A percentile compares a stretch with the other conserved stretches of the same genome.
Conservation (phyloP, 2,888 invertebrate species). For the Hemithea aestivaria region DNA sequence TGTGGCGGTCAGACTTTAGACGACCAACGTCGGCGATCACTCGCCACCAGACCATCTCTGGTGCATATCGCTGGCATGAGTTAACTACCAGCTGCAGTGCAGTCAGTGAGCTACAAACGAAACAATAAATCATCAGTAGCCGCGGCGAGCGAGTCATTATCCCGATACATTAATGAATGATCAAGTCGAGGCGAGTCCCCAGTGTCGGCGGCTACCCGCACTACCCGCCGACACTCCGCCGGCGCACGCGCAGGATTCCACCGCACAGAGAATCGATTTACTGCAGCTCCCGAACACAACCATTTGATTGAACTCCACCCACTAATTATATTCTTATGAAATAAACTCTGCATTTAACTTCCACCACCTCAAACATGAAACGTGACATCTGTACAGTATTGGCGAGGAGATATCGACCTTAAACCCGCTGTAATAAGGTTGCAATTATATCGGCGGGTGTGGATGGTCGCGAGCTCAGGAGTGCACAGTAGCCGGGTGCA, state of each 20-base stretch:
- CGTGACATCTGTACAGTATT: slow-evolving; percentile 10
- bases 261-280: slow-evolving; percentile 41
- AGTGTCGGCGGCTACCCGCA: slow-evolving; percentile 1
- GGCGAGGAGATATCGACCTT: slow-evolving; percentile 2
- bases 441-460: background rate
- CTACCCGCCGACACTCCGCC: background rate
- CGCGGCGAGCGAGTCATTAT: slow-evolving; percentile 7
- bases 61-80: too few species aligned
- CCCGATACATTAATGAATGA: slow-evolving; percentile 10
- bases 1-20: too few species aligned
- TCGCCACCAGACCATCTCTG: too few species aligned
- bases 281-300: slow-evolving; percentile 48
- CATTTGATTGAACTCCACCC: slow-evolving; percentile 74
- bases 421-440: background rate
- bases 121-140: background rate
- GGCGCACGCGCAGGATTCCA: slow-evolving; percentile 17
- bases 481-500: slow-evolving; percentile 27
- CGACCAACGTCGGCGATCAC: too few species aligned
- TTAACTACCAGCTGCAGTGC: background rate
- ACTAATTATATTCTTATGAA: slow-evolving; percentile 78
- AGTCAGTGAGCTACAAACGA: slow-evolving; percentile 1
- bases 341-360: slow-evolving; percentile 72
- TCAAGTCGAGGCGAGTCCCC: slow-evolving; percentile 1
- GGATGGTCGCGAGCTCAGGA: slow-evolving; percentile 13
- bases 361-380: slow-evolving; percentile 19